Evolutionary conservation across 2,888 invertebrate species (phyloP), one percentile per base, ranked within the genome.

Genomic region (Rhimphoctona megacephalus): DNA sequence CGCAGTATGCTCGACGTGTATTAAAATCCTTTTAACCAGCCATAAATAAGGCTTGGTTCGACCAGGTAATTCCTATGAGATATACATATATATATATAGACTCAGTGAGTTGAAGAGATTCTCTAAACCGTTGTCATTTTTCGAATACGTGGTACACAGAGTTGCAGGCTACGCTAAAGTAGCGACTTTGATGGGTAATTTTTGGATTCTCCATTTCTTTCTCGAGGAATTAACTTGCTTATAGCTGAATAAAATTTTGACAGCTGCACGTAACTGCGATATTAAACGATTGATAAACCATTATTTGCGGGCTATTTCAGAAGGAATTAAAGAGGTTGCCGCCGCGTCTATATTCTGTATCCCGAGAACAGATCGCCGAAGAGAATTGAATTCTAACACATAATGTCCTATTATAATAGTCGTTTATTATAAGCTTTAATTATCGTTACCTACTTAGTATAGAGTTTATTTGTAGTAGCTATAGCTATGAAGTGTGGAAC

Each of bases 21-120:
- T 92, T 92, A 92, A 92, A 92, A 92, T 93, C 92, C 91, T 91
- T 92, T 92, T 92, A 92, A 92, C 90, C 90, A 89, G 88, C 86
- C 91, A 91, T 93, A 93, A 93, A 93, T 92, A 93, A 92, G 89
- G 86, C 87, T 73, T 39, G 80, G 86, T 85, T 87, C 83, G 88
- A 74, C 86, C 88, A 85, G 88, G 90, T 92, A 92, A 92, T 93
- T 90, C 90, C 86, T 78, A 39, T 84, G 88, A 85, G 90, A 89
- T 90, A 89, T 91, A 91, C 81, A 84, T 76, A 49, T 72, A 46
- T 81, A 49, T 72, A 46, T 81, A 70, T 22, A 11, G 49, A 30
- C 30, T 25, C 81, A 80, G 85, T 46, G 86, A 83, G 74, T 61
- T 25, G 79, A 74, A 81, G 85, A 80, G 80, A 61, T 87, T 83